phyloP scores from a whole-genome alignment of 1,140 invertebrate species.

The Heliconius eleuchia region DNA sequence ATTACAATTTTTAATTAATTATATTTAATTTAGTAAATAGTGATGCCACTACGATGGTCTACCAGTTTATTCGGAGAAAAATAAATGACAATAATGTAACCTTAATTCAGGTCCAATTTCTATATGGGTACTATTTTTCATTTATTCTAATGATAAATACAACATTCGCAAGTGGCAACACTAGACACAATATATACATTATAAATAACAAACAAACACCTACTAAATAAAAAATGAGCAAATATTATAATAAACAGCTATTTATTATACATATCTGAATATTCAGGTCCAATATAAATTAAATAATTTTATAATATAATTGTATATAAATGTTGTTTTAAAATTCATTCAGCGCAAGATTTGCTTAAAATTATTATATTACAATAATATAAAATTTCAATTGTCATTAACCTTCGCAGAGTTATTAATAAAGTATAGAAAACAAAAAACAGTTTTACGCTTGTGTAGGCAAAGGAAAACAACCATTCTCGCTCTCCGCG shows the following conservation, averaged over 20 bases:
- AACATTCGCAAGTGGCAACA: neutral
- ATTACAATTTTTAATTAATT: neutral
- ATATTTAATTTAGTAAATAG: constrained; percentile 16
- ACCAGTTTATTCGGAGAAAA: neutral
- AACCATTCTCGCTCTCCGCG: no score
- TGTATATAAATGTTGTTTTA: neutral
- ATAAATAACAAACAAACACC: constrained; percentile 7
- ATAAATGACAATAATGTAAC: neutral
- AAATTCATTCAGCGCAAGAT: neutral
- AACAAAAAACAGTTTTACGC: neutral
- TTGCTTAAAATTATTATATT: constrained; percentile 6
- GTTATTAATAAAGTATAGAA: neutral
- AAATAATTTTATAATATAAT: neutral
- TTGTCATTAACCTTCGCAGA: neutral
- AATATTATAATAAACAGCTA: neutral
- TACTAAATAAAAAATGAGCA: neutral
- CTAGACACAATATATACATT: neutral
- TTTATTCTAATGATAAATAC: neutral
- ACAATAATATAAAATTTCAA: neutral
- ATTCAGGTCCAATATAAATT: neutral
- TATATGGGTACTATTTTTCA: neutral
- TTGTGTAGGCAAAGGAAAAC: no score
- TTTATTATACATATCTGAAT: neutral
- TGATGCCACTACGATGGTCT: neutral
- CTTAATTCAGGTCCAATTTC: neutral